Base-by-base conservation (phyloP, 2,113 vertebrate genomes). In the Fregata magnificens region DNA sequence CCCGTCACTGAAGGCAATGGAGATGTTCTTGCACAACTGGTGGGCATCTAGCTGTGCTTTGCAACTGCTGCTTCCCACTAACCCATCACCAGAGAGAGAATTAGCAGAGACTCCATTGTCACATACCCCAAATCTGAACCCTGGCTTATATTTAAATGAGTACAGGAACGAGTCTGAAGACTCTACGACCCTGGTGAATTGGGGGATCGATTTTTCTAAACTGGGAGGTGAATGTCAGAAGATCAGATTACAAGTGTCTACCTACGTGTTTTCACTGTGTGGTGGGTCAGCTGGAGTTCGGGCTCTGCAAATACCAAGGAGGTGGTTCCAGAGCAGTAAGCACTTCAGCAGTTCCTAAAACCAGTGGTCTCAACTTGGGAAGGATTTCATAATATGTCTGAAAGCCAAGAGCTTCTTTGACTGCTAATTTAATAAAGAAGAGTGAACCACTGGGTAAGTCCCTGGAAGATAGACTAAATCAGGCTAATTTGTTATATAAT, bases 221-320 rank as follows among this genome's bases (percentile, higher is more conserved):
- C 28, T 67, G 90, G 77, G 91, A 95, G 80, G 67, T 4, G 11
- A 97, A 94, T 94, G 84, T 97, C 58, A 40, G 90, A 85, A 96
- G 93, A 97, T 98, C 95, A 97, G 96, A 95, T 98, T 99, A 98
- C 98, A 98, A 98, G 98, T 98, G 98, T 98, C 98, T 98, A 97
- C 97, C 82, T 13, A 1, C 38, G 44, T 97, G 97, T 97, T 97
- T 97, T 96, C 97, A 96, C 95, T 98, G 97, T 79, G 82, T 97
- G 96, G 90, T 97, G 95, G 98, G 98, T 99, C 98, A 99, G 97
- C 96, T 98, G 97, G 97, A 98, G 98, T 98, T 99, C 98, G 98
- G 91, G 97, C 98, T 96, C 97, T 92, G 96, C 95, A 97, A 98
- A 97, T 97, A 97, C 93, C 96, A 98, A 94, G 94, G 94, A 97